Evolutionary conservation across 2,113 vertebrate species (phyloP).

Genomic region (Thinocorus orbignyianus): DNA sequence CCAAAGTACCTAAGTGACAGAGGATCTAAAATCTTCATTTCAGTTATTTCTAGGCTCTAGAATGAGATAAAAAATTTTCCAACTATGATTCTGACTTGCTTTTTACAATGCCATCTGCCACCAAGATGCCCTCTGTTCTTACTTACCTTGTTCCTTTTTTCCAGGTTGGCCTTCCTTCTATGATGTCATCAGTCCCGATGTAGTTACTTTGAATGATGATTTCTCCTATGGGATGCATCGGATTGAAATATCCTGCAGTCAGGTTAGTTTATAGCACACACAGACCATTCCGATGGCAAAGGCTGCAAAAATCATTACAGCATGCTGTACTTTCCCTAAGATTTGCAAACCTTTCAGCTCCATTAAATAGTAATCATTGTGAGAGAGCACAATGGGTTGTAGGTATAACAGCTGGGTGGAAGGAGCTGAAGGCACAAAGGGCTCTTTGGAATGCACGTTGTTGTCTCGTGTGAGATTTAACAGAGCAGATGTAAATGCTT

Average conservation of each 20-base stretch:
- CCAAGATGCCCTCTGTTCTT: background rate
- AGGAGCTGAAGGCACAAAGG: constrained; percentile 19
- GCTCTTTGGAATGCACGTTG: background rate
- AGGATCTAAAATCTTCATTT: background rate
- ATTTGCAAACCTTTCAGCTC: constrained; percentile 16
- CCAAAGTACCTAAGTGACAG: background rate
- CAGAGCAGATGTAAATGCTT: constrained; percentile 29
- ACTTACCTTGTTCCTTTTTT: background rate
- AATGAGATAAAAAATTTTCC: background rate
- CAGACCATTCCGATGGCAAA: background rate
- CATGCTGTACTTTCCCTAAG: background rate
- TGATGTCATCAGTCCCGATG: constrained; percentile 85
- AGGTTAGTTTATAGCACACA: constrained; percentile 79
- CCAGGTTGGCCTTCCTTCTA: constrained; percentile 98
- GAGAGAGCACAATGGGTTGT: background rate
- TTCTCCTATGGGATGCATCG: constrained; percentile 94
- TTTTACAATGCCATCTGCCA: background rate
- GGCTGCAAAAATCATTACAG: constrained; percentile 3
- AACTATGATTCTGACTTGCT: background rate
- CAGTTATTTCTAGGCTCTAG: background rate
- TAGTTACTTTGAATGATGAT: constrained; percentile 81
- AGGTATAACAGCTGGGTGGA: constrained; percentile 23
- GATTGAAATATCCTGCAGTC: constrained; percentile 90
- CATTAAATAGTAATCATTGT: constrained; percentile 33
- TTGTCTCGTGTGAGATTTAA: constrained; percentile 44